A percentile compares a stretch with the other conserved stretches of the same genome.
Conservation (phyloP, 2,888 invertebrate genomes). For the Ectobius pallidus region DNA sequence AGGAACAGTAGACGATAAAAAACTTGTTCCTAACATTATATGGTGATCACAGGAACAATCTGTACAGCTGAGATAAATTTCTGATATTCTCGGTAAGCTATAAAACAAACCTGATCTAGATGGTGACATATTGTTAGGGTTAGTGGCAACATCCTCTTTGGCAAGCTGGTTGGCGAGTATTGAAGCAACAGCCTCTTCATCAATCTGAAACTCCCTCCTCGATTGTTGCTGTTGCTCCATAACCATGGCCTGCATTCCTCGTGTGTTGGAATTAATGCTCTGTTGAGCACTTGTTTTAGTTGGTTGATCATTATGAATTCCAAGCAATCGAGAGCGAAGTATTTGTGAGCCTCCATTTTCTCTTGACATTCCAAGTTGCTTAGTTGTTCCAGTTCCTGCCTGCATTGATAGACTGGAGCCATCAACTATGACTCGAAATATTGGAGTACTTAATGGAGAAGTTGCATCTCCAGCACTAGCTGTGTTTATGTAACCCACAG, state of each 20-base stretch:
- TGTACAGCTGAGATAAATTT: too few relatives aligned
- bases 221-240: slow-evolving; percentile 33
- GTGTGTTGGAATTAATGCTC: neutral
- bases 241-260: slow-evolving; percentile 10
- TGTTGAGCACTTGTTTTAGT: neutral
- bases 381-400: neutral
- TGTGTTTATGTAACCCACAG: slow-evolving; percentile 27
- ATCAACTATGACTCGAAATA: slow-evolving; percentile 35
- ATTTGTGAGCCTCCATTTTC: slow-evolving; percentile 27
- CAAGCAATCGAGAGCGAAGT: slow-evolving; percentile 38
- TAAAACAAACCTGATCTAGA: slow-evolving; percentile 32
- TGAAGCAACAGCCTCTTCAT: slow-evolving; percentile 48
- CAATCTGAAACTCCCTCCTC: slow-evolving; percentile 40
- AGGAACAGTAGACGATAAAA: too few relatives aligned
- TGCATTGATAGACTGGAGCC: slow-evolving; percentile 6
- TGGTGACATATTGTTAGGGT: neutral
- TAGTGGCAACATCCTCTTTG: slow-evolving; percentile 38
- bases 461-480: neutral
- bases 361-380: neutral
- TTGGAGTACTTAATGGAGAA: slow-evolving; percentile 9
- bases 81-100: too few relatives aligned
- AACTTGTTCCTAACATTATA: too few relatives aligned
- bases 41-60: too few relatives aligned
- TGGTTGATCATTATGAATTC: slow-evolving; percentile 31
- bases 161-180: slow-evolving; percentile 48